Evolutionary conservation across 1,140 invertebrate genomes (phyloP), one percentile per base, ranked within the genome.

Genomic region (Drosophila ambigua): DNA sequence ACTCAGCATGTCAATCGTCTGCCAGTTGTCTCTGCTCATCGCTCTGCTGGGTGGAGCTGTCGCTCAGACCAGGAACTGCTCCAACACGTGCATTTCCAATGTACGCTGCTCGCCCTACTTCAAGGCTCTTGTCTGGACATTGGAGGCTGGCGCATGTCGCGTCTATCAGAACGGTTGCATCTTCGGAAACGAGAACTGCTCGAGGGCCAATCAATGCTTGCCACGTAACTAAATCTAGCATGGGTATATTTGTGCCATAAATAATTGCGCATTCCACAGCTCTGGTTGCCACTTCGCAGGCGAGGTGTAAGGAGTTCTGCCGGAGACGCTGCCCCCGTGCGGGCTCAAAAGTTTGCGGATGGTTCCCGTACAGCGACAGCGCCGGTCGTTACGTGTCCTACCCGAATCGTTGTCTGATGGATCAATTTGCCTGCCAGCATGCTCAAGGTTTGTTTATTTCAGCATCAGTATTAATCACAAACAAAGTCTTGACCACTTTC

Each of bases 141-240:
- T 77, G 11, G 68, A 68, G 1, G 51, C 61, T 9, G 50, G 59
- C 0, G 43, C 15, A 3, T 81, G 79, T 26, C 73, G 79, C 0
- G 67, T 81, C 15, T 82, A 64, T 16, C 78, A 81, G 9, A 81
- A 81, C 41, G 73, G 73, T 1, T 81, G 79, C 16, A 35, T 81
- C 2, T 81, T 81, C 43, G 45, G 46, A 5, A 67, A 57, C 15
- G 73, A 51, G 7, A 81, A 81, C 41, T 81, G 79, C 8, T 49
- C 43, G 46, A 61, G 78, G 9, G 54, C 43, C 4, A 81, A 81
- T 35, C 63, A 26, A n/a, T 75, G 73, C n/a, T n/a, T 68, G 52
- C 31, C 57, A 52, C 63, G 73, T 76, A 76, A 68, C 51, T 20
- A 5, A 7, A 4, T 41, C 0, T 13, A 15, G 3, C 5, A 13